Base-by-base conservation (phyloP, 2,888 invertebrate genomes). In the Cryptus armator region DNA sequence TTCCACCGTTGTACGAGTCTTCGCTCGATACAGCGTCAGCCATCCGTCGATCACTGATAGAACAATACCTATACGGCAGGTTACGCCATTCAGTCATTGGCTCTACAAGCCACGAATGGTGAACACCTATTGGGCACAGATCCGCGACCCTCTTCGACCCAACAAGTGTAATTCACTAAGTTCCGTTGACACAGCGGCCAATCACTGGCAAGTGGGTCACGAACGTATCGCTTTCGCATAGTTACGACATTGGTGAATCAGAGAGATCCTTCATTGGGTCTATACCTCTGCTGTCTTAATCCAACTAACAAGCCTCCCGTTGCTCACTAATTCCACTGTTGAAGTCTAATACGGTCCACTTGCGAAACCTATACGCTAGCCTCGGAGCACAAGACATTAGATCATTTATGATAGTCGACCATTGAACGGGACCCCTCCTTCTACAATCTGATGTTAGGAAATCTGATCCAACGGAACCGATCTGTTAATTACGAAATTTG, bases 301-400 rank as follows among this genome's bases (percentile, higher is more conserved):
- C 4, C n/a, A 6, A 32, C n/a, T 12, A 70, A 51, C 53, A 37
- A 43, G 19, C 12, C 32, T 9, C 14, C 51, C 37, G 37, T 0
- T 12, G 44, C 44, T 14, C 14, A n/a, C 59, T 7, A 9, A 46
- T 43, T 44, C 24, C 43, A 72, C 24, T 3, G 14, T n/a, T 59
- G 59, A 16, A 7, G 29, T 44, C 59, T 72, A 59, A 72, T 59
- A 56, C 56, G n/a, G 59, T 16, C 43, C 16, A 14, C 6, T 7
- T 56, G 7, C 6, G 32, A 44, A 72, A 44, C 67, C 24, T 44
- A 46, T 29, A 14, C 46, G 14, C 37, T n/a, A 3, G 12, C 44
- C 14, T 53, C 43, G 44, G 43, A 6, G 19, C 56, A n/a, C 6
- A n/a, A 19, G 7, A 59, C 43, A 24, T 24, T 72, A 12, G 5